These are phyloP conservation scores for Clarias gariepinus DNA, from an alignment of 2,113 vertebrate genomes.

Conservation along the genomic window DNA sequence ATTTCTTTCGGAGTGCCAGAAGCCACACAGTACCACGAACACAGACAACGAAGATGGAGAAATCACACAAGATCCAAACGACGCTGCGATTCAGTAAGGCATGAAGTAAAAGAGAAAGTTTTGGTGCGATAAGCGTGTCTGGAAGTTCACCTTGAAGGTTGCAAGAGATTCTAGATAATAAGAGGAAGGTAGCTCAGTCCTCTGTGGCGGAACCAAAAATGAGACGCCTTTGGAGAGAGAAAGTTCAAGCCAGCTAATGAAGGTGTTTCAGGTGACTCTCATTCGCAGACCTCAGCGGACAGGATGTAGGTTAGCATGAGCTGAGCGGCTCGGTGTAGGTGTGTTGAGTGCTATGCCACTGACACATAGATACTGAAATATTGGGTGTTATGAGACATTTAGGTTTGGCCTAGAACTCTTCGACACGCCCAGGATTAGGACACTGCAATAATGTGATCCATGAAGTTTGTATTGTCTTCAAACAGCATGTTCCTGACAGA, in stretches of 20 bases:
- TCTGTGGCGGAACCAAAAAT: not conserved
- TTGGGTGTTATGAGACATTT: not conserved
- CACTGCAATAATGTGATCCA: not conserved
- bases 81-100: not conserved
- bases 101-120: not conserved
- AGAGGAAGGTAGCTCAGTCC: not conserved
- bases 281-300: not conserved
- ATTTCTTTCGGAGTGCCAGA: not conserved
- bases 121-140: not conserved
- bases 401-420: not conserved
- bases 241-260: not conserved
- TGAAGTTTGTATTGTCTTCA: not conserved
- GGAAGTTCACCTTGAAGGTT: not conserved
- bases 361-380: not conserved
- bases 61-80: not conserved
- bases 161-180: slow-evolving; percentile 21
- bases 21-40: not conserved
- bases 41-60: not conserved
- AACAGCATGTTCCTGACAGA: not conserved
- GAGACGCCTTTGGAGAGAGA: not conserved
- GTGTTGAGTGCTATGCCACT: too few species aligned
- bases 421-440: not conserved
- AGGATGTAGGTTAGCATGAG: not conserved
- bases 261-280: not conserved
- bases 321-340: not conserved